These are phyloP conservation scores for Tetanocera ferruginea DNA, from an alignment of 2,888 invertebrate genomes.

Conservation along the genomic window DNA sequence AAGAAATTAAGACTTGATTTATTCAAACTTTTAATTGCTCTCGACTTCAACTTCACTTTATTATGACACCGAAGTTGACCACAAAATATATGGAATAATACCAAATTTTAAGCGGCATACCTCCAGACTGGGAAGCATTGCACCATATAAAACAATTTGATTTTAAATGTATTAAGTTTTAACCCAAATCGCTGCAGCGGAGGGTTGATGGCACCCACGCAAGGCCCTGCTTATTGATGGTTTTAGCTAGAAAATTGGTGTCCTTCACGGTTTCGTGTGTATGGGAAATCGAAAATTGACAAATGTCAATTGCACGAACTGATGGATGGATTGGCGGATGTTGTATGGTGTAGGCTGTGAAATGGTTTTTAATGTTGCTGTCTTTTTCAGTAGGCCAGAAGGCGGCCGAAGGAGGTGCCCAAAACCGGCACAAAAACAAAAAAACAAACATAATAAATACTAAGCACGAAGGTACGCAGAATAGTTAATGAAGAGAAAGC, in stretches of 20 bases:
- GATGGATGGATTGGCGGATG: not conserved
- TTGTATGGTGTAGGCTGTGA: not conserved
- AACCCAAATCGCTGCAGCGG: too few relatives aligned
- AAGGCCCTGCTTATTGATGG: not conserved
- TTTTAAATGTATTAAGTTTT: too few relatives aligned
- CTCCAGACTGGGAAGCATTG: too few relatives aligned
- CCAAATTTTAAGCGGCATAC: too few relatives aligned
- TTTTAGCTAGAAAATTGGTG: not conserved
- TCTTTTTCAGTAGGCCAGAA: not conserved
- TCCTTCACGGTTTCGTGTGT: conserved; percentile 1
- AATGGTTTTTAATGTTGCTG: conserved; percentile 3
- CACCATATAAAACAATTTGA: too few relatives aligned
- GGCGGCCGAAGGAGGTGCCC: not conserved
- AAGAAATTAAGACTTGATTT: too few relatives aligned
- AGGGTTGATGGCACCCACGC: not conserved
- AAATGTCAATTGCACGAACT: conserved; percentile 11
- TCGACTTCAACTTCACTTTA: too few relatives aligned
- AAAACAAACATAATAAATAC: conserved; percentile 2
- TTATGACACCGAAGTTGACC: too few relatives aligned
- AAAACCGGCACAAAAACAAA: not conserved
- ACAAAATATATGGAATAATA: too few relatives aligned
- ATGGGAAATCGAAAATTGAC: conserved; percentile 4
- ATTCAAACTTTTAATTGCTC: too few relatives aligned
- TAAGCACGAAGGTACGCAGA: conserved; percentile 26
- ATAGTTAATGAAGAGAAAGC: not conserved